These are phyloP conservation scores for Podarcis lilfordi DNA, from an alignment of 2,797 vertebrate genomes.

Conservation along the genomic window DNA sequence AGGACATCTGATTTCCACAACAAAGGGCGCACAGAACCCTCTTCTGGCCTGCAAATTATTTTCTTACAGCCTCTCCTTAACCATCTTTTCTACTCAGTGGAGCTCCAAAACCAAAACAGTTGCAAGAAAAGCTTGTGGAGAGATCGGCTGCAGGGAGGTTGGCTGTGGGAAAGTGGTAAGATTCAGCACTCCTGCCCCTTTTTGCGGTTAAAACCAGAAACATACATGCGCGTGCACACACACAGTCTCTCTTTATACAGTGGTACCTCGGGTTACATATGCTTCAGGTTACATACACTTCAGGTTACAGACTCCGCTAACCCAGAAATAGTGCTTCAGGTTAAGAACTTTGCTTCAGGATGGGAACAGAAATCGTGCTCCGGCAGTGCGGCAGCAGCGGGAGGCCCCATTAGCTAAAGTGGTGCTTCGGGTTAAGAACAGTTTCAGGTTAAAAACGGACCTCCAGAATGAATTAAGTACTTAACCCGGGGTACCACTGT, in stretches of 20 bases:
- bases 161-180: not conserved
- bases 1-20: not conserved
- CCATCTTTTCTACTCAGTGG: not conserved
- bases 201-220: not conserved
- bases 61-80: not conserved
- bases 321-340: no score
- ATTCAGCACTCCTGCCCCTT: not conserved
- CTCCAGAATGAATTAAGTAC: no score
- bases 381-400: rapidly evolving
- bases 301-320: no score
- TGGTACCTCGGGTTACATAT: no score
- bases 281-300: no score
- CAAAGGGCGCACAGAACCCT: not conserved
- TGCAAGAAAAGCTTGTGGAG: not conserved
- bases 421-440: no score
- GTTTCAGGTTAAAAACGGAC: no score
- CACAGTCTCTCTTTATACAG: not conserved
- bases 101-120: not conserved
- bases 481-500: no score
- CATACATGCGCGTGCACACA: not conserved
- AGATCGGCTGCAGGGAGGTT: not conserved
- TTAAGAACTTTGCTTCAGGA: no score
- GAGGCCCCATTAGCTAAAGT: no score
- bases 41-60: not conserved
- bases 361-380: no score